A percentile compares a stretch with the other conserved stretches of the same genome.
phyloP scores from a whole-genome alignment of 2,113 vertebrate genomes.

The Phoenicopterus ruber region DNA sequence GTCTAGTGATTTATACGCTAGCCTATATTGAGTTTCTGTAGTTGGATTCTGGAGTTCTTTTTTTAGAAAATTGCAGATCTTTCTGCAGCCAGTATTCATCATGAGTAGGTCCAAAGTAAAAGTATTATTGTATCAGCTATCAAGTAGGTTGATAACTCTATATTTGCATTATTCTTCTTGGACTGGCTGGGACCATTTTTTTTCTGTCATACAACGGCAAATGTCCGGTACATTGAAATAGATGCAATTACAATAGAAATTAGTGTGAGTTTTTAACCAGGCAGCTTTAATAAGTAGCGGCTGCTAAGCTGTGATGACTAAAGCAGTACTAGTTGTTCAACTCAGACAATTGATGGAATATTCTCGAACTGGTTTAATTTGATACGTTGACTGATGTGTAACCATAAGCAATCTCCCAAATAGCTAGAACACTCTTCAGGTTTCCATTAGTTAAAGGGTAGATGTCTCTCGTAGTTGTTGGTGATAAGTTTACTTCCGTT shows the following conservation, averaged over 20 bases:
- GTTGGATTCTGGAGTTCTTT: neutral
- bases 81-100: conserved; percentile 24
- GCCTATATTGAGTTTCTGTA: conserved; percentile 7
- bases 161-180: conserved; percentile 9
- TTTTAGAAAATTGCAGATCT: conserved; percentile 26
- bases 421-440: neutral
- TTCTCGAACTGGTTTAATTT: neutral
- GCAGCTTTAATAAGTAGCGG: neutral
- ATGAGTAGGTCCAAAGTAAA: conserved; percentile 5
- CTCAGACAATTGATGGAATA: neutral
- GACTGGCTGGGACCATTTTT: neutral
- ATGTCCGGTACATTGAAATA: neutral
- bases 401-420: neutral
- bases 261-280: conserved; percentile 19
- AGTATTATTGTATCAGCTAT: conserved; percentile 7
- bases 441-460: neutral
- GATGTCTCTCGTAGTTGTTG: neutral
- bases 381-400: neutral
- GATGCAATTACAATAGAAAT: conserved; percentile 20
- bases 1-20: neutral
- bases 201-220: neutral
- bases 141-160: neutral
- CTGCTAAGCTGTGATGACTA: neutral
- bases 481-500: neutral
- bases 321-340: neutral